Evolutionary conservation across 1,140 invertebrate genomes (phyloP), one percentile per base, ranked within the genome.

Genomic region (Lineus longissimus): DNA sequence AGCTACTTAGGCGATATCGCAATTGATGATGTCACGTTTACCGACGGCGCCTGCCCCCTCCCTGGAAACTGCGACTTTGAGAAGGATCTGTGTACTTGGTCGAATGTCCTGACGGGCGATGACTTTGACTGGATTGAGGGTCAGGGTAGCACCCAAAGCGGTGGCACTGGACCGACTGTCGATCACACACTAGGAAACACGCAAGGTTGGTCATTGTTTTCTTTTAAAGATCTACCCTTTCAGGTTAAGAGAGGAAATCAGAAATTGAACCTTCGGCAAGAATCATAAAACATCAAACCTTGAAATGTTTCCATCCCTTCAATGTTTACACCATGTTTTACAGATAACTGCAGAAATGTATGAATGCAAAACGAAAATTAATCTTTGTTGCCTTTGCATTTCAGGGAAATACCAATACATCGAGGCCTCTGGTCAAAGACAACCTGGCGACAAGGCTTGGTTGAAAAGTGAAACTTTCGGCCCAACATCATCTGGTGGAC

Each of bases 151-250:
- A 78, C 76, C 1, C 11, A 54, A 27, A 73, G 68, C 36, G 0
- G 2, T 11, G 54, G 62, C 9, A 77, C 74, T 19, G 79, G 77
- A 58, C 77, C 76, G 15, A 62, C 36, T 22, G 31, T 45, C 55
- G 79, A 81, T 65, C 78, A 81, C 63, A 81, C 79, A 9, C 56
- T 68, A 9, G 69, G 71, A 17, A 62, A 66, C 54, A 63, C 40
- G 19, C 40, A 59, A 63, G 72, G 73, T 74, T 64, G 61, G 55
- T 55, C 45, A 2, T 33, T n/a, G 6, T 36, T 36, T 4, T 36
- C 6, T 36, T 36, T 36, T 36, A 15, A 4, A 36, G 33, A 15
- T 15, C 33, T 15, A 36, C 33, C n/a, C n/a, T n/a, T n/a, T n/a
- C n/a, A n/a, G n/a, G n/a, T n/a, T n/a, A n/a, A n/a, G n/a, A n/a